Evolutionary conservation across 2,797 vertebrate species (phyloP).

Genomic region (Allobates femoralis): DNA sequence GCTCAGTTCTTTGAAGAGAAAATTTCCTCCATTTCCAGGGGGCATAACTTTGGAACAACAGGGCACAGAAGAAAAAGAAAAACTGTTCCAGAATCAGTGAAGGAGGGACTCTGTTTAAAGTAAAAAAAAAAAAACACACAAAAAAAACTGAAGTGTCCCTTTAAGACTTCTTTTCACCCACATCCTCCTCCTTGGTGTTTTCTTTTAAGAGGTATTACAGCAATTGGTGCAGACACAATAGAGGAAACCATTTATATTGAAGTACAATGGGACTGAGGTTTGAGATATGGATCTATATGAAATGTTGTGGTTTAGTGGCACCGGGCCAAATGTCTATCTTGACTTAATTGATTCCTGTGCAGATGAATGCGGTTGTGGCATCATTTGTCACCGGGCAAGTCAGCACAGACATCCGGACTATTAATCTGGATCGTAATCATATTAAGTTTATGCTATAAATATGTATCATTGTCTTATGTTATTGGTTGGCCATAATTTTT

Average conservation of each 20-base stretch:
- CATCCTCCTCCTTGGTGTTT: too few relatives aligned
- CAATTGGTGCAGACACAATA: neutral
- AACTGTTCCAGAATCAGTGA: too few relatives aligned
- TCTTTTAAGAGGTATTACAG: neutral
- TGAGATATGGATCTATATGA: neutral
- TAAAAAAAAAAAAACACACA: too few relatives aligned
- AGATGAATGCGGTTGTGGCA: neutral
- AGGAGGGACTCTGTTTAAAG: too few relatives aligned
- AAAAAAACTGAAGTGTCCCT: too few relatives aligned
- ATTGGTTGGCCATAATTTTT: neutral
- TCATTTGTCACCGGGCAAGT: neutral
- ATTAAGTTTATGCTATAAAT: slow-evolving; percentile 1
- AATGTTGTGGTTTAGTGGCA: neutral
- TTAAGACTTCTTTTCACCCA: too few relatives aligned
- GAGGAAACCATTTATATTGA: neutral
- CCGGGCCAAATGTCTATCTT: neutral
- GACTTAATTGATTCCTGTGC: neutral
- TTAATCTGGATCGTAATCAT: neutral
- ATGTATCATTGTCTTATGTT: neutral
- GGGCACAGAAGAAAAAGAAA: too few relatives aligned
- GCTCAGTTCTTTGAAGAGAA: too few relatives aligned
- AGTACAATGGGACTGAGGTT: neutral
- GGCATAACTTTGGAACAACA: too few relatives aligned
- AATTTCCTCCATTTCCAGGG: too few relatives aligned
- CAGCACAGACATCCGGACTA: neutral